Base-by-base conservation (phyloP, 1,140 invertebrate genomes). In the Drosophila gunungcola region DNA sequence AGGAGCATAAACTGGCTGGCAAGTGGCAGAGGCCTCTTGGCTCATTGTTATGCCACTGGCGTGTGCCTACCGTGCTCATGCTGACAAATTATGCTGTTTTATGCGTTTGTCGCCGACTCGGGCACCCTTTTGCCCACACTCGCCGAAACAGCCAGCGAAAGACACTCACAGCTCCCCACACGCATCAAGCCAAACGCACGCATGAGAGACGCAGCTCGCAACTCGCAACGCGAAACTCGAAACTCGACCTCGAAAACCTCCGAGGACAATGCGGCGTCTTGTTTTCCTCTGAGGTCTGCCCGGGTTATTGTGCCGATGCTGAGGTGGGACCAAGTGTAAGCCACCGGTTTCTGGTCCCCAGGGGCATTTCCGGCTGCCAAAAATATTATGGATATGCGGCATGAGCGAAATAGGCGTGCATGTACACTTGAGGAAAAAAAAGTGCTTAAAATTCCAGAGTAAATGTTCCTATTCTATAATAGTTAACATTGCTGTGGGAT, bases 51-150 rank as follows among this genome's bases (percentile, higher is more conserved):
- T 88, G 76, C 84, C 69, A 61, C 11, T 62, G 73, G 76, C 53
- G 80, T 88, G 46, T 45, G 57, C 34, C 63, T 54, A 73, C 60
- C 68, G 63, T 89, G 84, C 64, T 88, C 80, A 77, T 77, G 80
- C 77, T 88, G 84, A 88, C 84, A 88, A 88, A 88, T 88, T 88
- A 88, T 88, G 80, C 76, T 89, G 76, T 83, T 88, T 88, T 88
- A 88, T 88, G 84, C 80, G 84, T 84, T 80, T 88, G 86, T 86
- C 75, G 76, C 80, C 83, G 73, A 43, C 43, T 46, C 69, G n/a
- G 29, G 34, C 53, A 49, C 55, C 61, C 42, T 39, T 42, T 52
- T 36, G 3, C 49, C 36, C 41, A 53, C 38, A 32, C 41, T 62
- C 25, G 43, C 39, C 3, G 48, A 41, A 39, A 21, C n/a, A 34